A percentile compares a stretch with the other conserved stretches of the same genome.
Evolutionary conservation across 2,113 vertebrate species (phyloP).

Genomic region (Cyprinodon tularosa): DNA sequence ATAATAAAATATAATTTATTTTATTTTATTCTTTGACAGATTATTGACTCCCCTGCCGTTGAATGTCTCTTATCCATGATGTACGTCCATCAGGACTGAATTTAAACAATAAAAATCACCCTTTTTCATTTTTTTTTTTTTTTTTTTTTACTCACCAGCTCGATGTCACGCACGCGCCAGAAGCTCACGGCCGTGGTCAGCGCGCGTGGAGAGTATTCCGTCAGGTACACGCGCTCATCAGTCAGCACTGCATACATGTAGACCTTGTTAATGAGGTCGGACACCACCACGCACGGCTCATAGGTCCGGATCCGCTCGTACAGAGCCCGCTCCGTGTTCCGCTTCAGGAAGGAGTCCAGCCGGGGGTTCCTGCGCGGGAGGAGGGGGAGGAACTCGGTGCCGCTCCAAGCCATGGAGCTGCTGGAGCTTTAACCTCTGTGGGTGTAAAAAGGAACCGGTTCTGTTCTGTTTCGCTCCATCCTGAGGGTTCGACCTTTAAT

Average conservation of each 20-base stretch:
- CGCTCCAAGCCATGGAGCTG: constrained; percentile 63
- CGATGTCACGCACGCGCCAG: constrained; percentile 75
- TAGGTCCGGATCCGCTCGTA: constrained; percentile 79
- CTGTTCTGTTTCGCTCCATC: neutral
- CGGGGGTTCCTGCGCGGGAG: constrained; percentile 66
- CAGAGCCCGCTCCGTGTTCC: constrained; percentile 70
- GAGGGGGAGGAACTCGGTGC: constrained; percentile 5
- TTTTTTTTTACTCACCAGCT: constrained; percentile 76
- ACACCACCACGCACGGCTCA: constrained; percentile 81
- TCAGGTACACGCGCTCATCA: constrained; percentile 79
- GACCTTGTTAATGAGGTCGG: constrained; percentile 69
- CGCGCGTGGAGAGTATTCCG: constrained; percentile 79
- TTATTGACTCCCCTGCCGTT: too few relatives aligned
- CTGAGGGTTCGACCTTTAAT: fast-evolving
- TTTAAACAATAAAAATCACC: neutral
- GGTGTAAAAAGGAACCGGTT: neutral
- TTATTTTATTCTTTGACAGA: too few relatives aligned
- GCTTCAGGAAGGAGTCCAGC: constrained; percentile 82
- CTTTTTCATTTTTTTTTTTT: neutral
- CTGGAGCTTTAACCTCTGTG: neutral
- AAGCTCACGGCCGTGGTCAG: constrained; percentile 71
- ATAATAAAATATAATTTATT: too few relatives aligned
- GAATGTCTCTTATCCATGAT: too few relatives aligned
- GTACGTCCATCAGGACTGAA: neutral
- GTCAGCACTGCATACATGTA: constrained; percentile 83